These are phyloP conservation scores for Bostrychus sinensis DNA, from an alignment of 2,113 vertebrate genomes.

Conservation along the genomic window DNA sequence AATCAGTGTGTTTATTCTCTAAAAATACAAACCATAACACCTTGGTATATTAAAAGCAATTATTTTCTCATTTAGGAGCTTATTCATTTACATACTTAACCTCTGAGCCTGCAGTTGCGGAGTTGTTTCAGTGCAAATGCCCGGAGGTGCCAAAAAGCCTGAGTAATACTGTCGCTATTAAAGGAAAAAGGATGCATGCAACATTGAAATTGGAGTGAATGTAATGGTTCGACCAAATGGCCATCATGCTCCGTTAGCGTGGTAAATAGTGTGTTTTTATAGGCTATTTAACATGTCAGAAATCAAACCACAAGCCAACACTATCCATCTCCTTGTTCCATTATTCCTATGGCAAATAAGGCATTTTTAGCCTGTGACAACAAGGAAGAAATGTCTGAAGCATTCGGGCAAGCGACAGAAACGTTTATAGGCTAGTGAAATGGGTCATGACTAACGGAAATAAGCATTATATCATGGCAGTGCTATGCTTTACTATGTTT, in stretches of 20 bases:
- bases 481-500: not conserved
- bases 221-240: constrained; percentile 41
- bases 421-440: not conserved
- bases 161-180: constrained; percentile 1
- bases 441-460: not conserved
- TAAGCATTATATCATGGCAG: not conserved
- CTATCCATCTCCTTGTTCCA: constrained; percentile 7
- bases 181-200: constrained; percentile 5
- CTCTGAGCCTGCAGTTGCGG: not conserved
- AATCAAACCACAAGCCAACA: constrained; percentile 14
- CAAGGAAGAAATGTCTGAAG: constrained; percentile 11
- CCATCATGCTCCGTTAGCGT: constrained; percentile 6
- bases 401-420: not conserved
- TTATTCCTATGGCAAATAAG: constrained; percentile 23
- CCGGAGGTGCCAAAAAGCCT: not conserved
- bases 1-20: not conserved
- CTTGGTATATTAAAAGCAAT: not conserved
- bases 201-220: constrained; percentile 10
- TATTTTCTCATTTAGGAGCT: constrained; percentile 1
- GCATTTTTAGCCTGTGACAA: not conserved
- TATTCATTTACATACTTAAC: not conserved
- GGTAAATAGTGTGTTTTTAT: constrained; percentile 41
- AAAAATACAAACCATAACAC: constrained; percentile 2
- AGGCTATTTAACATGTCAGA: constrained; percentile 28
- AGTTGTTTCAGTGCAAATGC: not conserved